A percentile compares a stretch with the other conserved stretches of the same genome.
Evolutionary conservation across 2,888 invertebrate species (phyloP).

Genomic region (Pollenia griseotomentosa): DNA sequence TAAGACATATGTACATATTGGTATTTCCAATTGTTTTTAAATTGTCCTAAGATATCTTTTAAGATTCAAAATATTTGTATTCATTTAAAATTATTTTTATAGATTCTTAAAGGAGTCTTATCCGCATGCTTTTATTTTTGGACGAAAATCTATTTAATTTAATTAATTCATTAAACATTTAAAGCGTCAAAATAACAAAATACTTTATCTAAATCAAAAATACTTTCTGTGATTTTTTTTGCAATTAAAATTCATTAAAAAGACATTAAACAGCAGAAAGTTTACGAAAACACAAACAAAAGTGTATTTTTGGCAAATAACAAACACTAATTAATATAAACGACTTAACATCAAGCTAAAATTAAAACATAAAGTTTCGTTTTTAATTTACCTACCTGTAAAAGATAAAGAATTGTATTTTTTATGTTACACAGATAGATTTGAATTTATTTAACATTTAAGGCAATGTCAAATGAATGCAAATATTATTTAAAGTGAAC

Average conservation of each 20-base stretch:
- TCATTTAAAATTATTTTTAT: no score
- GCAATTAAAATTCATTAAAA: conserved; percentile 46
- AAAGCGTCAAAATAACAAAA: conserved; percentile 8
- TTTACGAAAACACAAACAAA: conserved; percentile 5
- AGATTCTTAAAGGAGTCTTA: not conserved
- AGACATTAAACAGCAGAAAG: conserved; percentile 2
- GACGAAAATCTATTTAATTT: not conserved
- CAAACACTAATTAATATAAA: conserved; percentile 45
- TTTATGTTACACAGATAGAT: conserved; percentile 10
- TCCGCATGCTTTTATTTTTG: not conserved
- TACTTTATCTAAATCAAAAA: conserved; percentile 24
- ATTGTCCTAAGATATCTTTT: no score
- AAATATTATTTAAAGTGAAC: not conserved
- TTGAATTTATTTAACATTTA: conserved; percentile 48
- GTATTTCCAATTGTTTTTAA: no score
- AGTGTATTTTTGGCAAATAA: conserved; percentile 7
- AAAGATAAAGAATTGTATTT: not conserved
- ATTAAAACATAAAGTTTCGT: conserved; percentile 22
- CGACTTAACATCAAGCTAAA: conserved; percentile 31
- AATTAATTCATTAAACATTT: not conserved
- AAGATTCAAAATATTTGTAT: no score
- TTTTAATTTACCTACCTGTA: not conserved
- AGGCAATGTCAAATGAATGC: conserved; percentile 10
- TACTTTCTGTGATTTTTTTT: conserved; percentile 29
- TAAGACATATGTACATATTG: no score